phyloP scores from a whole-genome alignment of 2,797 vertebrate species.

The Pangasius macronema region DNA sequence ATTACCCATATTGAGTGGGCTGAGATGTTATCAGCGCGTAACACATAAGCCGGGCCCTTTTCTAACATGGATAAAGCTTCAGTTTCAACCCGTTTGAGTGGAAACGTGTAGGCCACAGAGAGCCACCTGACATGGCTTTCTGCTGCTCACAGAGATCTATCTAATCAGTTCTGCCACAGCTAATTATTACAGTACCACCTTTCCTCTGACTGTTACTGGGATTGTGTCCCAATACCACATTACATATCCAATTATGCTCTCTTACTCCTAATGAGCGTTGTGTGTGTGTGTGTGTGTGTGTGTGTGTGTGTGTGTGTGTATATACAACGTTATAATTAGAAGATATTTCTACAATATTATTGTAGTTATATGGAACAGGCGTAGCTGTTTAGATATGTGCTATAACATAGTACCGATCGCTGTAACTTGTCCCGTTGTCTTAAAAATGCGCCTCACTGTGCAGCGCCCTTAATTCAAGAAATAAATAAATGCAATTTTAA shows the following conservation, averaged over 20 bases:
- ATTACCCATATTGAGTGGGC: conserved; percentile 73
- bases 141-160: conserved; percentile 2
- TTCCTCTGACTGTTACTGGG: neutral
- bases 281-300: no score
- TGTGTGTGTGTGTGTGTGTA: no score
- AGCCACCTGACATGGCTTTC: conserved; percentile 23
- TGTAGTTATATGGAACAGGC: neutral
- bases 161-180: conserved; percentile 29
- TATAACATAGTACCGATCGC: neutral
- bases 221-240: conserved; percentile 5
- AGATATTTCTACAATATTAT: neutral
- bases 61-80: conserved; percentile 75
- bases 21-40: conserved; percentile 75
- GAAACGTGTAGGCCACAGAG: conserved; percentile 38
- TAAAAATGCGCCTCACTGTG: neutral
- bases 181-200: conserved; percentile 24
- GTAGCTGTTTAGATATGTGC: neutral
- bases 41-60: conserved; percentile 74
- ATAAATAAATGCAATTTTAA: neutral
- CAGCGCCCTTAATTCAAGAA: no score
- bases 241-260: conserved; percentile 9
- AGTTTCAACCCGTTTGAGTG: conserved; percentile 65
- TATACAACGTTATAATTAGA: neutral
- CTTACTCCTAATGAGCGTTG: neutral
- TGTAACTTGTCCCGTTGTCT: neutral